These are phyloP conservation scores for Scaptodrosophila latifasciaeformis DNA, from an alignment of 2,888 invertebrate genomes.

Conservation along the genomic window DNA sequence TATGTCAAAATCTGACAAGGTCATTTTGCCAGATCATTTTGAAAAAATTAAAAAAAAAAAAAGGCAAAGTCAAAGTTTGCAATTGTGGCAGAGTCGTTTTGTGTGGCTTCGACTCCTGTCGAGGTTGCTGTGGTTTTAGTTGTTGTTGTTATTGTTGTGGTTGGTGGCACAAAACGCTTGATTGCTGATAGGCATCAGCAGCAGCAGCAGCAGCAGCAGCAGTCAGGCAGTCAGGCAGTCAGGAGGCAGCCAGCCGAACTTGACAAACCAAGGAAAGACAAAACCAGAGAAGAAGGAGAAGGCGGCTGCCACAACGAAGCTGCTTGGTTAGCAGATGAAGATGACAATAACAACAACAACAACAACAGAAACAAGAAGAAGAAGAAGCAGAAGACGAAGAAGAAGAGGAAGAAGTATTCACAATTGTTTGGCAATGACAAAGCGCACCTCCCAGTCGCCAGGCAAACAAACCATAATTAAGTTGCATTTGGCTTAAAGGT, in stretches of 20 bases:
- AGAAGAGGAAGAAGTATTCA: constrained; percentile 31
- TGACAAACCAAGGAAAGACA: too few species aligned
- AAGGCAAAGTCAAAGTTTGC: too few species aligned
- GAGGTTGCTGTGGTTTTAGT: too few species aligned
- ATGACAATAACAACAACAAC: constrained; percentile 11
- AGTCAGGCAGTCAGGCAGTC: constrained; percentile 2
- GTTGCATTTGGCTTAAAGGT: constrained; percentile 50
- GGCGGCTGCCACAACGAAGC: constrained; percentile 18
- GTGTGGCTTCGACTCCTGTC: constrained; percentile 34
- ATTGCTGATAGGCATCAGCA: constrained; percentile 67
- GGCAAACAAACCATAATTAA: constrained; percentile 66
- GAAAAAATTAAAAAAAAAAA: not conserved
- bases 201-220: constrained; percentile 9
- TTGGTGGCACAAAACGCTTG: constrained; percentile 65
- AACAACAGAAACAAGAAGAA: too few species aligned
- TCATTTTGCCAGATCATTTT: constrained; percentile 11
- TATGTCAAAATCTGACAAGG: constrained; percentile 8
- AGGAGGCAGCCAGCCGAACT: too few species aligned
- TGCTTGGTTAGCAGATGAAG: constrained; percentile 2
- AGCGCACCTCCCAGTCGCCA: constrained; percentile 65
- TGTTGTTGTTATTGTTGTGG: constrained; percentile 29
- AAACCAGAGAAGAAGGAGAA: too few species aligned
- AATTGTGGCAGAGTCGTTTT: constrained; percentile 2
- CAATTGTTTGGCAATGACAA: constrained; percentile 69
- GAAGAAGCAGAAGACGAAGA: too few species aligned